These are phyloP conservation scores for Anthopleura xanthogrammica DNA, from an alignment of 92 coral and sea anemone genomes.

Conservation along the genomic window DNA sequence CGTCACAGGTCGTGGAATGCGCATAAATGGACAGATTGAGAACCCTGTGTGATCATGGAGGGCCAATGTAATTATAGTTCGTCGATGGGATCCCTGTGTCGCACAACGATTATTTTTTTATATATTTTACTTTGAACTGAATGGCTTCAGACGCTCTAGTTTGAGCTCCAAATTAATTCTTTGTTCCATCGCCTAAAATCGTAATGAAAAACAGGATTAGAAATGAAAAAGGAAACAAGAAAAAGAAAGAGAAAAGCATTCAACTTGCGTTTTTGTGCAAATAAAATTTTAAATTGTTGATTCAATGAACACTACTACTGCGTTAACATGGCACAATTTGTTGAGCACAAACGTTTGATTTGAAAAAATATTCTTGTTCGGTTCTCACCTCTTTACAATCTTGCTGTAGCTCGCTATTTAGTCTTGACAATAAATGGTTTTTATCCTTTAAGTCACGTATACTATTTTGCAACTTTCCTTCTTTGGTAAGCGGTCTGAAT, in stretches of 20 bases:
- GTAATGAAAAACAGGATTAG: constrained; percentile 4
- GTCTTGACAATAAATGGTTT: constrained; percentile 78
- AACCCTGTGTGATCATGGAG: no score
- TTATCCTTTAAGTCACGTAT: constrained; percentile 88
- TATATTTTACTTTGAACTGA: constrained; percentile 13
- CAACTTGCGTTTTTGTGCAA: no score
- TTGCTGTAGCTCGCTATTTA: constrained; percentile 87
- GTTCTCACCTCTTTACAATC: constrained; percentile 81
- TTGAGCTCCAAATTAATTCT: constrained; percentile 71
- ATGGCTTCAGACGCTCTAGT: constrained; percentile 71
- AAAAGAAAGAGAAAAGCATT: neutral
- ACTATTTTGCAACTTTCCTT: constrained; percentile 68
- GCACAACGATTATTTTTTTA: neutral
- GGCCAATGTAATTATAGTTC: neutral
- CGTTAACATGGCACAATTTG: no score
- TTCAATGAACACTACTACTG: no score
- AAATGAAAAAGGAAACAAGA: neutral
- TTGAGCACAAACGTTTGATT: no score
- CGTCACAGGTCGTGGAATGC: neutral
- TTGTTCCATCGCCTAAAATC: constrained; percentile 77
- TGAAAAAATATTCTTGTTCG: no score
- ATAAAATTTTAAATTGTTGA: no score
- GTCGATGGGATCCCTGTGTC: neutral
- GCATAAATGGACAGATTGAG: neutral
- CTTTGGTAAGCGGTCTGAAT: constrained; percentile 85